Evolutionary conservation across 2,113 vertebrate species (phyloP).

Genomic region (Coptodon rendalli): DNA sequence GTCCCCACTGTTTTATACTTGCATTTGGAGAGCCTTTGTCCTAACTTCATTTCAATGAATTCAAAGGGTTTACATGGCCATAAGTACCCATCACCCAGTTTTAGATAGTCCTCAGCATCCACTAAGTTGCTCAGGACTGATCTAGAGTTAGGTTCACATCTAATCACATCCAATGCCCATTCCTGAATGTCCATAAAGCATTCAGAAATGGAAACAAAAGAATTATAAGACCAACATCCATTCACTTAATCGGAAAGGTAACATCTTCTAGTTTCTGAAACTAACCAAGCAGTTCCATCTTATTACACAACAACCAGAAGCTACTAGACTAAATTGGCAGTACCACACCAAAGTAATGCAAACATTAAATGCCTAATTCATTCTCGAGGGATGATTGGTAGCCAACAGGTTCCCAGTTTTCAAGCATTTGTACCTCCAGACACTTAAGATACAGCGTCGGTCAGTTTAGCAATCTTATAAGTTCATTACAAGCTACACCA

Average conservation of each 20-base stretch:
- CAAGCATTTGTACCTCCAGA: background rate
- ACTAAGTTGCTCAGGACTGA: rapidly evolving
- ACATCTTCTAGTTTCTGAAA: background rate
- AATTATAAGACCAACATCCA: background rate
- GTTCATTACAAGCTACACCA: background rate
- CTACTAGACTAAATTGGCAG: background rate
- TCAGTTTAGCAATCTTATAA: background rate
- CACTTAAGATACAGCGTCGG: background rate
- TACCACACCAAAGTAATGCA: background rate
- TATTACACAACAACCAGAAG: background rate
- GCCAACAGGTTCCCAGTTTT: background rate
- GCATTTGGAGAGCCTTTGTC: background rate
- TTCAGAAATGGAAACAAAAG: background rate
- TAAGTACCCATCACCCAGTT: background rate
- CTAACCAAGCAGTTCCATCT: background rate
- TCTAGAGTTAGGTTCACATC: background rate
- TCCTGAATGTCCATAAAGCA: background rate
- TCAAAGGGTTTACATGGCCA: background rate
- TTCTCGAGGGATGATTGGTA: background rate
- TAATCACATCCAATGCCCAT: background rate
- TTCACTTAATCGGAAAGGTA: background rate
- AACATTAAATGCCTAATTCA: background rate
- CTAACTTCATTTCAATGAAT: background rate
- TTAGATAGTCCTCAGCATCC: background rate
- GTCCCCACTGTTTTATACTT: background rate